A percentile compares a stretch with the other conserved stretches of the same genome.
Conservation (phyloP, 2,113 vertebrate genomes). For the Chlamydotis undulata region DNA sequence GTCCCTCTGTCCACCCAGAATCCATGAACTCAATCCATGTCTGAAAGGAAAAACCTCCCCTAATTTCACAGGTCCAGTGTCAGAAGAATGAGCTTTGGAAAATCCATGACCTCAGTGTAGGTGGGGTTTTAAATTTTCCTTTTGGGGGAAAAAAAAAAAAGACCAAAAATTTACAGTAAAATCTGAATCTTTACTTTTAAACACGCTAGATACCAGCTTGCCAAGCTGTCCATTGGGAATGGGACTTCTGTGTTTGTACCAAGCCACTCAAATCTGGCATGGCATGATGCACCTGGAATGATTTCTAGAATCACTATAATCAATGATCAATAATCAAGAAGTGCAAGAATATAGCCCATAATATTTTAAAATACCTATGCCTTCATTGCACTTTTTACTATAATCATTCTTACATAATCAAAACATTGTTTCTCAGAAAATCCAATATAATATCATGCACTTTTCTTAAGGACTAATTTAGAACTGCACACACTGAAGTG, state of each 20-base stretch:
- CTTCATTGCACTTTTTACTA: background rate
- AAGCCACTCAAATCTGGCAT: background rate
- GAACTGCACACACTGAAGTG: background rate
- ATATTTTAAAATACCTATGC: background rate
- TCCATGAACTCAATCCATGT: background rate
- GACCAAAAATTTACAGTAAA: background rate
- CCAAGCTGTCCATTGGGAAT: background rate
- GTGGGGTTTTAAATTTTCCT: background rate
- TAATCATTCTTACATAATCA: background rate
- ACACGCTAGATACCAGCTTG: background rate
- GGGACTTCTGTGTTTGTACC: background rate
- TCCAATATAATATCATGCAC: background rate
- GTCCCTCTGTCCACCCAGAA: background rate
- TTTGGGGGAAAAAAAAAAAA: accelerated
- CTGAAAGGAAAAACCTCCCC: background rate
- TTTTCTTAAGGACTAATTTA: constrained; percentile 18
- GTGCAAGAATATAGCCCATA: background rate
- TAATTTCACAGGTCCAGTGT: background rate
- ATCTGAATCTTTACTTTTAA: background rate
- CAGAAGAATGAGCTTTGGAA: background rate
- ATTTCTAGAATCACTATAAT: background rate
- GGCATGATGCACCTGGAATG: background rate
- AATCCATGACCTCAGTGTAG: background rate
- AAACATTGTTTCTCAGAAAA: background rate
- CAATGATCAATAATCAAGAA: background rate